Percentiles rank a stretch among this genome's conserved stretches.
phyloP scores from a whole-genome alignment of 2,888 invertebrate genomes.

The Zaprionus bogoriensis region DNA sequence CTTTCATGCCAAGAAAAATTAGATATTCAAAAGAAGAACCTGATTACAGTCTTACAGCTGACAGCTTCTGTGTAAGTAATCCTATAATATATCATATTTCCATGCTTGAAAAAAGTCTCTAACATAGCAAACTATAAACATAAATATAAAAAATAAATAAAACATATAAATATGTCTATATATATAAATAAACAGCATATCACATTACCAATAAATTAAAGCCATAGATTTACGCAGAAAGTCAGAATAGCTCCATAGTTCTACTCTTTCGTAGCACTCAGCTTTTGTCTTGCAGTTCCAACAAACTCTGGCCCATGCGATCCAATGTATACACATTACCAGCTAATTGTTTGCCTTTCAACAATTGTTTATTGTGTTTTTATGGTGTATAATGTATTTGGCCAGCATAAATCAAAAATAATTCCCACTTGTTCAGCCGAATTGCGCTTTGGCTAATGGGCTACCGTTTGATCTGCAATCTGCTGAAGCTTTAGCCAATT shows the following conservation, averaged over 20 bases:
- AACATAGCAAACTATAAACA: no score
- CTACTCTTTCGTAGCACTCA: neutral
- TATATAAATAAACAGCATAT: neutral
- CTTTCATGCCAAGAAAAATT: no score
- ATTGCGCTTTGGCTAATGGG: neutral
- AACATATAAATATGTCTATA: neutral
- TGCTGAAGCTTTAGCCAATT: constrained; percentile 7
- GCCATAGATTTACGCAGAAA: no score
- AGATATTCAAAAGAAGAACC: no score
- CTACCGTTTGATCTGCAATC: constrained; percentile 18
- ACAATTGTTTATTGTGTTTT: constrained; percentile 17
- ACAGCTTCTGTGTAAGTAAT: no score
- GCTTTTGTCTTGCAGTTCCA: constrained; percentile 6
- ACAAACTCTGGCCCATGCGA: no score
- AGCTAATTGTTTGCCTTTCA: neutral
- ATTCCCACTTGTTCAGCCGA: neutral
- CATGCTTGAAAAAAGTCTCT: no score
- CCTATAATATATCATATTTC: no score
- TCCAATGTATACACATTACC: no score
- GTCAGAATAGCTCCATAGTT: neutral
- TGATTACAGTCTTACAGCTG: no score
- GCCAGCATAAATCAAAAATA: constrained; percentile 6
- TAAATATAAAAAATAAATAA: no score
- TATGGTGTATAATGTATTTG: constrained; percentile 2
- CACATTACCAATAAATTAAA: no score